Base-by-base conservation (phyloP, 2,797 vertebrate species). In the Leptodactylus fallax region DNA sequence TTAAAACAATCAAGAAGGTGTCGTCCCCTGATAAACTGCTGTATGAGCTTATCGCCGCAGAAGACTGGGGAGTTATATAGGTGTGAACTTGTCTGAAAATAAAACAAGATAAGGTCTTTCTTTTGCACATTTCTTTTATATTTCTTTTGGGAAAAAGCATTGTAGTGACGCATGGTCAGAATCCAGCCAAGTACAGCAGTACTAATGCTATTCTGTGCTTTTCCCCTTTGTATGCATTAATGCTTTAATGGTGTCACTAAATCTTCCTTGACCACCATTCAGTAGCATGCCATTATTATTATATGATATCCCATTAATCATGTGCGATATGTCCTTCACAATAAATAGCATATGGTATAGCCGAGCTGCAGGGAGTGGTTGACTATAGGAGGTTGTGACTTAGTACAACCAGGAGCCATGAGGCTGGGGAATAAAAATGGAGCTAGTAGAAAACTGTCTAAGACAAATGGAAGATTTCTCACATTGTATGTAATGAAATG, bases 1-100 rank as follows among this genome's bases (percentile, higher is more conserved):
- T 63, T 25, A 80, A 55, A 71, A 72, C 85, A 71, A 56, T 71
- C 36, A n/a, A 71, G 47, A 47, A 80, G 77, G 77, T 55, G 85
- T 81, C 65, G 76, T 78, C 47, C 19, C 67, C 49, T 36, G 72
- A 77, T 79, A 55, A 78, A 56, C 58, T 11, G 10, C 23, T 14
- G 21, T 21, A 79, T 47, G 53, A 67, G 47, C 23, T 12, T 56
- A 86, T 49, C 60, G 71, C 55, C 16, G 69, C 47, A 65, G 83
- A 85, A 47, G 53, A 74, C 12, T 9, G 19, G 55, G 25, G 8
- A 53, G 36, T 45, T 51, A 25, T 36, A 36, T 56, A 36, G 51
- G 49, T 69, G 76, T 72, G 71, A 72, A 72, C 17, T 21, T 4
- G 16, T 72, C 16, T 72, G n/a, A 27, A 17, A 16, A 19, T 19